phyloP scores from a whole-genome alignment of 2,888 invertebrate genomes.

The Trisateles emortualis region DNA sequence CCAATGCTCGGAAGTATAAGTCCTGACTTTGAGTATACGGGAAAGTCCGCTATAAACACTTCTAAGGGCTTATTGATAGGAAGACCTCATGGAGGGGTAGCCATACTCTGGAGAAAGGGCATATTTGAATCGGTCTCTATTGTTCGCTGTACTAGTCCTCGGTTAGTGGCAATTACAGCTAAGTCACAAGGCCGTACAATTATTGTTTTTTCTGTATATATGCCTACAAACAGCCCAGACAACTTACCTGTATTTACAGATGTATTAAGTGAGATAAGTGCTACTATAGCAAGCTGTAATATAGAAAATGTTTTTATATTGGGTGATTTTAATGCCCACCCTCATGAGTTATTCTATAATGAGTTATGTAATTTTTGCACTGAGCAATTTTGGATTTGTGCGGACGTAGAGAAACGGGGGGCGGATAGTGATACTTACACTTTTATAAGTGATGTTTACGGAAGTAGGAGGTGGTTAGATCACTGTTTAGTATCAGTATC shows the following conservation, averaged over 20 bases:
- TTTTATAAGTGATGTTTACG: too few relatives aligned
- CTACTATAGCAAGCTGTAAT: conserved; percentile 2
- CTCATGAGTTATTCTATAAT: too few relatives aligned
- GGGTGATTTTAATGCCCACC: too few relatives aligned
- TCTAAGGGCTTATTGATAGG: conserved; percentile 7
- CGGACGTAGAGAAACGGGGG: too few relatives aligned
- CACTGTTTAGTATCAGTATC: too few relatives aligned
- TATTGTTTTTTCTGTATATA: too few relatives aligned
- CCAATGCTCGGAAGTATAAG: not conserved
- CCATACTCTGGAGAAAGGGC: conserved; percentile 8
- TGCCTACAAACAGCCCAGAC: too few relatives aligned
- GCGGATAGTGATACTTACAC: too few relatives aligned
- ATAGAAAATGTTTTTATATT: too few relatives aligned
- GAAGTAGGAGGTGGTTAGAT: too few relatives aligned
- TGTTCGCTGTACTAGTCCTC: conserved; percentile 7
- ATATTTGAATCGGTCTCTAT: conserved; percentile 5
- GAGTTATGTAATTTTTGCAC: too few relatives aligned
- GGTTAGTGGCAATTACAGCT: conserved; percentile 6
- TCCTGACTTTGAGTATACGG: conserved; percentile 1
- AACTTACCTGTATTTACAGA: conserved; percentile 9
- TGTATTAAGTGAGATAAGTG: conserved; percentile 2
- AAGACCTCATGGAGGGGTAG: conserved; percentile 11
- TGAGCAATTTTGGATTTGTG: too few relatives aligned
- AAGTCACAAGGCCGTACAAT: not conserved
- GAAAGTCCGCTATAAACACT: conserved; percentile 3